phyloP scores from a whole-genome alignment of 1,140 invertebrate genomes.

The Pogonus chalceus region DNA sequence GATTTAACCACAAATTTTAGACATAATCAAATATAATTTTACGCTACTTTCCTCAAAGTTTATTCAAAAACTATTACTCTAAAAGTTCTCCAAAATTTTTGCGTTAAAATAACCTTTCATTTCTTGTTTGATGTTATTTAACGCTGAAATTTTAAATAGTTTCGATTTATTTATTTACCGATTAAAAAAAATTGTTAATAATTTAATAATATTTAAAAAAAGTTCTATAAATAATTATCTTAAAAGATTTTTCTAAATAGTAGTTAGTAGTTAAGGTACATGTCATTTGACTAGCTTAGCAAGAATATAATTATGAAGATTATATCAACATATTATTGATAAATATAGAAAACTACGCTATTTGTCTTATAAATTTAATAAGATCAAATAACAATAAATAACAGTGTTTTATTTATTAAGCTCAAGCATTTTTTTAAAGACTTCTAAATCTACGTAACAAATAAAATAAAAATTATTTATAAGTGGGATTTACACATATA shows the following conservation, averaged over 20 bases:
- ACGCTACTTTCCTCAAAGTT: background rate
- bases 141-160: no score
- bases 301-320: background rate
- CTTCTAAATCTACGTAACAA: constrained; percentile 1
- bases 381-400: constrained; percentile 4
- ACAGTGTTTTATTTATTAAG: constrained; percentile 2
- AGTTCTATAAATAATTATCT: no score
- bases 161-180: no score
- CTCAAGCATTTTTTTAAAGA: background rate
- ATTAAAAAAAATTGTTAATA: no score
- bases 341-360: constrained; percentile 1
- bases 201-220: no score
- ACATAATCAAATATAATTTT: background rate
- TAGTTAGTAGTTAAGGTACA: no score
- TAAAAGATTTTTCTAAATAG: no score
- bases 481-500: background rate
- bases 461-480: background rate
- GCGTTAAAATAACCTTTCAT: background rate
- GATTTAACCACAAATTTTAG: background rate
- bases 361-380: background rate
- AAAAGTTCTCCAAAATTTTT: no score
- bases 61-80: no score
- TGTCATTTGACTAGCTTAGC: background rate
- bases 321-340: background rate
- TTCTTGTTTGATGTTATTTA: background rate